Percentiles rank a stretch among this genome's conserved stretches.
Conservation (phyloP, 2,113 vertebrate species). For the Oncorhynchus clarkii region DNA sequence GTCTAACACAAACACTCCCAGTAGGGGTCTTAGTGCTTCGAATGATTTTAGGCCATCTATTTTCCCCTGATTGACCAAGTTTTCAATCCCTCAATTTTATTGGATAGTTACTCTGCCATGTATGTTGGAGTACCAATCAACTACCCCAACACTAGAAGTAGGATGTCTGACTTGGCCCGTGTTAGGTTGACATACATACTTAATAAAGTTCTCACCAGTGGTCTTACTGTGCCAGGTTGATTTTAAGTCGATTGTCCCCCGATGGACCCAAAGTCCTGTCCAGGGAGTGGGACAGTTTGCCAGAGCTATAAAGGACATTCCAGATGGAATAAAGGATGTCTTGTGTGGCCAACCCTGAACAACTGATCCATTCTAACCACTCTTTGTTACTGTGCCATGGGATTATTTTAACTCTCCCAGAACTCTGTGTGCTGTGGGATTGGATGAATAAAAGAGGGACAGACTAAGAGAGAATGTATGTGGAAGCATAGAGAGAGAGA, state of each 20-base stretch:
- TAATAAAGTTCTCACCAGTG: constrained; percentile 34
- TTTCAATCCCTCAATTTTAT: too few species aligned
- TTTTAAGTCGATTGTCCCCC: constrained; percentile 43
- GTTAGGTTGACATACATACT: neutral
- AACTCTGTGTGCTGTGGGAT: constrained; percentile 36
- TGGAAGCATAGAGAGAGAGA: neutral
- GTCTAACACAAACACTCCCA: too few species aligned
- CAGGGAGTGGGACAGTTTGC: constrained; percentile 34
- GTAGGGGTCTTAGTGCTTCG: too few species aligned
- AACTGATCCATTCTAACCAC: constrained; percentile 5
- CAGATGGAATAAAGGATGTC: constrained; percentile 45
- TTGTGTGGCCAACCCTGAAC: constrained; percentile 37
- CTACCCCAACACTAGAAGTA: neutral
- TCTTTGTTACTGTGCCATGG: constrained; percentile 35
- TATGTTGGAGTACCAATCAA: neutral
- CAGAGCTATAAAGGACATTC: constrained; percentile 42
- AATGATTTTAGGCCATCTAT: too few species aligned
- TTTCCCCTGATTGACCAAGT: too few species aligned
- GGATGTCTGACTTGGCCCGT: neutral
- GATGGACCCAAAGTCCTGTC: constrained; percentile 28
- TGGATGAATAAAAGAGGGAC: constrained; percentile 42
- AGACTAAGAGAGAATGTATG: neutral
- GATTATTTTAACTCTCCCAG: constrained; percentile 39
- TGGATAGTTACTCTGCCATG: neutral
- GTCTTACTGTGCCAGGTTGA: constrained; percentile 34